Percentiles rank a stretch among this genome's conserved stretches.
phyloP scores from a whole-genome alignment of 2,888 invertebrate species.

The Platycheirus albimanus region DNA sequence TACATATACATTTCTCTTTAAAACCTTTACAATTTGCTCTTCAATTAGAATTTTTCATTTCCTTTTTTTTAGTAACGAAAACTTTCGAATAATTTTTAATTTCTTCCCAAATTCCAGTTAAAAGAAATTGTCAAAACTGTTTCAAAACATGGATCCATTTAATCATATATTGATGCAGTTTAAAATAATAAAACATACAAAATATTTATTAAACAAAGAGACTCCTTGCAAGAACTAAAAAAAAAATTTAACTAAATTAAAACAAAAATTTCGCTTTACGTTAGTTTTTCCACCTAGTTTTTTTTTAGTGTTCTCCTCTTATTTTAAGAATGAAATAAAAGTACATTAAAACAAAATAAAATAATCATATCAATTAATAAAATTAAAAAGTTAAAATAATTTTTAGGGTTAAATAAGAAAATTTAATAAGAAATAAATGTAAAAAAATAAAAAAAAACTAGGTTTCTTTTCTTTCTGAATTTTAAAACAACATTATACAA shows the following conservation, averaged over 20 bases:
- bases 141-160: too few species aligned
- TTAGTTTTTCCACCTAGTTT: not conserved
- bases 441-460: conserved; percentile 23
- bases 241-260: too few species aligned
- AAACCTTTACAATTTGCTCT: too few species aligned
- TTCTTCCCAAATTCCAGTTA: too few species aligned
- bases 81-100: too few species aligned
- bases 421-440: conserved; percentile 42
- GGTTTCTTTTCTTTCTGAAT: conserved; percentile 59
- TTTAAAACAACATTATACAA: conserved; percentile 12
- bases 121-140: too few species aligned
- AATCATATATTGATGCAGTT: not conserved
- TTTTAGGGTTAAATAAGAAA: conserved; percentile 47
- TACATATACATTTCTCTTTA: too few species aligned
- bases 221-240: conserved; percentile 43
- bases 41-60: too few species aligned
- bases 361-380: conserved; percentile 63
- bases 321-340: conserved; percentile 8
- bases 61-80: too few species aligned
- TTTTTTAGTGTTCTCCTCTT: conserved; percentile 22
- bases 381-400: conserved; percentile 45
- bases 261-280: not conserved
- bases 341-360: conserved; percentile 20
- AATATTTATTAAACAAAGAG: conserved; percentile 6
- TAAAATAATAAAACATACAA: conserved; percentile 20